Evolutionary conservation across 1,140 invertebrate genomes (phyloP), one percentile per base, ranked within the genome.

Genomic region (Caenorhabditis brenneri): DNA sequence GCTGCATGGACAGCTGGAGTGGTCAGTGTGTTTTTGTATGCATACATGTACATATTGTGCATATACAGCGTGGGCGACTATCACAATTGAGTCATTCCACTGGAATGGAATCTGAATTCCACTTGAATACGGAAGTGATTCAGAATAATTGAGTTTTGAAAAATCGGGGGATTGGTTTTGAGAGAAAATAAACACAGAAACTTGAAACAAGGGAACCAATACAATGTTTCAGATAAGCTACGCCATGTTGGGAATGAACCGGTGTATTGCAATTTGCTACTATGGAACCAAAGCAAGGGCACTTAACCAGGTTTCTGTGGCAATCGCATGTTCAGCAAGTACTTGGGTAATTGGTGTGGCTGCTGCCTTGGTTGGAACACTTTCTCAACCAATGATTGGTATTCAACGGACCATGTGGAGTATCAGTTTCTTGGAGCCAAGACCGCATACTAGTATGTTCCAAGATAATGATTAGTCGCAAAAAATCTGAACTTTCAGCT

Each of bases 181-280:
- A n/a, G n/a, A n/a, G n/a, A n/a, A n/a, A n/a, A n/a, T n/a, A n/a
- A n/a, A n/a, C n/a, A n/a, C n/a, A n/a, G n/a, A n/a, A n/a, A n/a
- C n/a, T n/a, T n/a, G n/a, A n/a, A n/a, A n/a, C n/a, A n/a, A n/a
- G n/a, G 49, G 49, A 51, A n/a, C n/a, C 1, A 85, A 85, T 55
- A 6, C 7, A 48, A 31, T 69, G 19, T 85, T 80, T 49, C 42
- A 86, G 74, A 74, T 86, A 29, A 87, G 87, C 58, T 88, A 88
- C 65, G 88, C 88, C 10, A 85, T 85, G 80, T 81, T 88, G 3
- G 88, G 88, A 24, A 31, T 88, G 33, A 88, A 88, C 55, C 81
- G 89, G 15, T 89, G 88, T 60, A 89, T 89, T 51, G 88, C 88
- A 0, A 89, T 89, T 60, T 88, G 88, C 49, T 89, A 88, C 46